Percentiles rank a stretch among this genome's conserved stretches.
Conservation (phyloP, 2,113 vertebrate genomes). For the Hypocryptadius cinnamomeus region DNA sequence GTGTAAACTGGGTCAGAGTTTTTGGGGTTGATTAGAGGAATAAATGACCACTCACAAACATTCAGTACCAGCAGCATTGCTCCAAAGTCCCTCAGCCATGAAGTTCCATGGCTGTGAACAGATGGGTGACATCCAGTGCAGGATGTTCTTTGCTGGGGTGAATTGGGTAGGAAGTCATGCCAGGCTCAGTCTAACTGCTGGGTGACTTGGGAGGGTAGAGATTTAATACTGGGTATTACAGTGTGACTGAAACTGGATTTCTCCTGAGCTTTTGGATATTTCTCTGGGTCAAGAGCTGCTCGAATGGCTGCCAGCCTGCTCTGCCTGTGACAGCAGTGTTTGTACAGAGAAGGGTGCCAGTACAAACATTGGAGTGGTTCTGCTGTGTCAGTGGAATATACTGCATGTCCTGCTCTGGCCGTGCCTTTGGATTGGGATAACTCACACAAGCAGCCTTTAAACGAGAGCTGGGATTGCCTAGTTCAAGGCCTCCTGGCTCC, state of each 20-base stretch:
- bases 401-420: background rate
- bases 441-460: background rate
- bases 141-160: background rate
- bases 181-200: background rate
- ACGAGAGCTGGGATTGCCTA: background rate
- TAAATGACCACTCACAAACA: background rate
- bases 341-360: background rate
- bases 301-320: background rate
- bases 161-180: background rate
- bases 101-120: background rate
- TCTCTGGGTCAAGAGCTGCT: slow-evolving; percentile 1
- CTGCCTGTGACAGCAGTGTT: background rate
- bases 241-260: background rate
- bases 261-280: background rate
- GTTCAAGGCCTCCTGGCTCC: background rate
- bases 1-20: background rate
- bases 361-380: background rate
- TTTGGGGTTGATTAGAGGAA: background rate
- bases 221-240: background rate
- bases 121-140: background rate
- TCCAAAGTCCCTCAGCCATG: background rate
- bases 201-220: background rate
- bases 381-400: background rate
- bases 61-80: background rate
- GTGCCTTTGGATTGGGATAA: background rate